Percentiles rank a stretch among this genome's conserved stretches.
These are phyloP conservation scores for Callopanchax toddi DNA, from an alignment of 2,113 vertebrate genomes.

Conservation along the genomic window DNA sequence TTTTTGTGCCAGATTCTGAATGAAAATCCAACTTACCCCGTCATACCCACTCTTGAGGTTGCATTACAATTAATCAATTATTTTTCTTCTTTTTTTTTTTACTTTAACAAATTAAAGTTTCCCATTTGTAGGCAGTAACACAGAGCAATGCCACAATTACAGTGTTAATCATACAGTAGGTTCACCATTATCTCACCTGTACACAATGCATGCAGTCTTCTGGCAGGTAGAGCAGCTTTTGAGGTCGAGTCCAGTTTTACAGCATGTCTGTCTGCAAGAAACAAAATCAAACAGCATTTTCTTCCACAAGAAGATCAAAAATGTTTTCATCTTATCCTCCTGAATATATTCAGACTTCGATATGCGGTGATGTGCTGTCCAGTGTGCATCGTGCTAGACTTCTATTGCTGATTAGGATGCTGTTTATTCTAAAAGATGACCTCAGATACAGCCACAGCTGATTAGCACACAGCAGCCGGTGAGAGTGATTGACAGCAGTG, in stretches of 20 bases:
- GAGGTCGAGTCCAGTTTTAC: constrained; percentile 76
- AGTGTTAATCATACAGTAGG: too few relatives aligned
- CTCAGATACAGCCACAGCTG: constrained; percentile 61
- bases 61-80: too few relatives aligned
- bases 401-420: constrained; percentile 51
- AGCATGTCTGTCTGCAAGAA: constrained; percentile 54
- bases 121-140: too few relatives aligned
- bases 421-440: constrained; percentile 68
- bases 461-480: constrained; percentile 56
- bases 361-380: constrained; percentile 35
- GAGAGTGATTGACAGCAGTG: constrained; percentile 73
- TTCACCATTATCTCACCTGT: constrained; percentile 77
- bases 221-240: constrained; percentile 78
- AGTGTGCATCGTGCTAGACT: constrained; percentile 40
- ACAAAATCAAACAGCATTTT: constrained; percentile 11
- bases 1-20: too few relatives aligned
- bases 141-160: too few relatives aligned
- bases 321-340: constrained; percentile 13
- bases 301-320: too few relatives aligned
- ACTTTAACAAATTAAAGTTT: too few relatives aligned
- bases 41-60: too few relatives aligned
- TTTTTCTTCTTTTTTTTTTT: too few relatives aligned
- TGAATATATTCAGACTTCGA: constrained; percentile 14
- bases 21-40: too few relatives aligned
- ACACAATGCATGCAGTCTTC: constrained; percentile 80